Evolutionary conservation across 2,888 invertebrate genomes (phyloP).

Genomic region (Tipula unca): DNA sequence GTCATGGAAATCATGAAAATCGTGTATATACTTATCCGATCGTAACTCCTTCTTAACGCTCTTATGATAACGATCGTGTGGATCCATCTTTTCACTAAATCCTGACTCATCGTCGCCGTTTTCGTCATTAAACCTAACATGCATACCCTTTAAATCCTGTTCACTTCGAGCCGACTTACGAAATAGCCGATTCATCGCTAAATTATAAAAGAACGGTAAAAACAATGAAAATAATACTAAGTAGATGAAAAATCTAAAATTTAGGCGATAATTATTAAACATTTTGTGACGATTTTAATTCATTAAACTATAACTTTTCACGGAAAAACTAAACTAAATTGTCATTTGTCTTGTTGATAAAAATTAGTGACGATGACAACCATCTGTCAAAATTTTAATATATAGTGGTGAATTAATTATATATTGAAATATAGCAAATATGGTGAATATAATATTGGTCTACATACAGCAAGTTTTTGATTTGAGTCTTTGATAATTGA

Average conservation of each 20-base stretch:
- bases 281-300: neutral
- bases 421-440: neutral
- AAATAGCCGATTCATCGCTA: neutral
- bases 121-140: neutral
- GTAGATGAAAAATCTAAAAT: neutral
- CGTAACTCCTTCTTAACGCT: neutral
- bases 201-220: neutral
- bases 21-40: neutral
- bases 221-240: neutral
- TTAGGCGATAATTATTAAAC: neutral
- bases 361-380: neutral
- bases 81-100: neutral
- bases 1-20: conserved; percentile 16
- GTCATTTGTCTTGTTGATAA: neutral
- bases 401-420: neutral
- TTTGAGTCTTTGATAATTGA: too few species aligned
- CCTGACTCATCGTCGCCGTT: neutral
- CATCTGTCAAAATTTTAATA: neutral
- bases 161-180: neutral
- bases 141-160: neutral
- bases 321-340: neutral
- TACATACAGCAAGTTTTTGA: neutral
- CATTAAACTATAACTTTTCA: neutral
- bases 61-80: neutral
- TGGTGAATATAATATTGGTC: neutral